These are phyloP conservation scores for Entomobrya proxima DNA, from an alignment of 2,888 invertebrate genomes.

Conservation along the genomic window DNA sequence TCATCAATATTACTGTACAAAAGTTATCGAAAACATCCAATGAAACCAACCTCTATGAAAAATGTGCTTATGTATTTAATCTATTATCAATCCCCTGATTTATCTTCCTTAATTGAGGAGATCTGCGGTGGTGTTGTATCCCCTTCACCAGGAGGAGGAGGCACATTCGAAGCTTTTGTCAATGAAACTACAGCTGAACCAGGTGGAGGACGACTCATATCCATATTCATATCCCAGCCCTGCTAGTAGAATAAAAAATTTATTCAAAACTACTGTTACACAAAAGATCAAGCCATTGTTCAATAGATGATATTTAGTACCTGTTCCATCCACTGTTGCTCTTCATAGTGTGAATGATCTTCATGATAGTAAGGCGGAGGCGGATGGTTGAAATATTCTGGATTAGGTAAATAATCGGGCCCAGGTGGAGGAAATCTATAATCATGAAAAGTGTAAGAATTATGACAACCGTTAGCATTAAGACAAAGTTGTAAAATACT, in stretches of 20 bases:
- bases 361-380: slow-evolving; percentile 68
- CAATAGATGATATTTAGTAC: slow-evolving; percentile 76
- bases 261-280: slow-evolving; percentile 52
- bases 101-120: slow-evolving; percentile 49
- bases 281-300: too few species aligned
- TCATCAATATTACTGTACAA: too few species aligned
- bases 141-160: slow-evolving; percentile 75
- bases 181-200: slow-evolving; percentile 75
- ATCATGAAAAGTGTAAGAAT: too few species aligned
- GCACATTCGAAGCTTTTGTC: slow-evolving; percentile 72
- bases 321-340: slow-evolving; percentile 83
- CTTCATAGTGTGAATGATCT: slow-evolving; percentile 78
- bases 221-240: slow-evolving; percentile 79
- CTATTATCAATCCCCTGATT: slow-evolving; percentile 2
- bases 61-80: too few species aligned
- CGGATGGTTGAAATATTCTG: slow-evolving; percentile 73
- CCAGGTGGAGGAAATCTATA: slow-evolving; percentile 71
- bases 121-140: slow-evolving; percentile 56
- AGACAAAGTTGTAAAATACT: slow-evolving; percentile 10
- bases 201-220: slow-evolving; percentile 79
- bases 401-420: slow-evolving; percentile 71
- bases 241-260: slow-evolving; percentile 77
- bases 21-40: background rate
- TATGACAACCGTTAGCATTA: too few species aligned
- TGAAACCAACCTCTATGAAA: too few species aligned